Evolutionary conservation across 2,888 invertebrate genomes (phyloP), one percentile per base, ranked within the genome.

Genomic region (Eupithecia centaureata): DNA sequence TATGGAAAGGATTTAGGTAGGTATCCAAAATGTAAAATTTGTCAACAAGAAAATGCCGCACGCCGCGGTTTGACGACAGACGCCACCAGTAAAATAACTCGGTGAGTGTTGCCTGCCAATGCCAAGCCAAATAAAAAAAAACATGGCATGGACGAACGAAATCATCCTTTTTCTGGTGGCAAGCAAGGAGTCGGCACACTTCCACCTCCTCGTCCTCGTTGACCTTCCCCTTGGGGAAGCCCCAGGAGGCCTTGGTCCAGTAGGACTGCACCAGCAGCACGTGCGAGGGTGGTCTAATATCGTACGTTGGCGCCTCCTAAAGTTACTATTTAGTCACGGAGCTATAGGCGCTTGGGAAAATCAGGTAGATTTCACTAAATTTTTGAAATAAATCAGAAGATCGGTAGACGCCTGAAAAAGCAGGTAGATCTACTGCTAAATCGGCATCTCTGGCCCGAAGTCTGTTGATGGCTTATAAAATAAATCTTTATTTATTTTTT

Each of bases 151-250:
- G 38, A 38, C 38, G 38, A 38, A n/a, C 38, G n/a, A 38, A 38
- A 38, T 38, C n/a, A n/a, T 1, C 15, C 38, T n/a, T 38, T 38
- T n/a, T 1, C 13, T 15, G n/a, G 5, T n/a, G 38, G 38, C 15
- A 35, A 12, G 33, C 33, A 33, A 32, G 15, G 15, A 5, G 5
- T 38, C 15, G 15, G 30, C 30, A 94, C 99, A 99, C 81, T 96
- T 96, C 78, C 96, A 95, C 0, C 85, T 97, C 96, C 86, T 99
- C 99, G 81, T 97, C 97, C 88, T 99, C 97, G 88, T 99, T 99
- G 8, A 99, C 97, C 94, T 99, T 99, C 58, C 99, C 99, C 88
- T 99, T 99, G 0, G 99, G 99, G 91, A 99, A 99, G 61, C 99
- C 98, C 99, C 99, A 99, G 35, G 98, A 97, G 52, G 96, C 95